Evolutionary conservation across 2,888 invertebrate genomes (phyloP), one percentile per base, ranked within the genome.

Genomic region (Anoplius nigerrimus): DNA sequence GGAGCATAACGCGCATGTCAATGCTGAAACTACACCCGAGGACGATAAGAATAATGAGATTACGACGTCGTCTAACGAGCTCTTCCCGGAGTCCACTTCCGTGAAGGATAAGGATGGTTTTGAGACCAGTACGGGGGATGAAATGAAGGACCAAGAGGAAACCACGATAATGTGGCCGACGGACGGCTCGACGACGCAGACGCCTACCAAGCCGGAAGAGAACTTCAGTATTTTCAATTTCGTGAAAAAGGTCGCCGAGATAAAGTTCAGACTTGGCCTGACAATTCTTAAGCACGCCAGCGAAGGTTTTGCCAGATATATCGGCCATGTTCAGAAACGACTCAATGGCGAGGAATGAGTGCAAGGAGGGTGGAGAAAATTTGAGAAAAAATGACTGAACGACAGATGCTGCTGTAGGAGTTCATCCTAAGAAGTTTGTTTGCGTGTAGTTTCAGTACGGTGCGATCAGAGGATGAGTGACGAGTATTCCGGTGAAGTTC

Each of bases 211-310:
- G 3, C 52, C 20, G 18, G 72, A 69, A 42, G 72, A 78, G 4
- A 78, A 80, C 21, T 84, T 87, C 51, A 84, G 82, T 63, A 69
- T 94, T 64, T 90, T 93, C 60, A 90, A 91, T 15, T 90, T 94
- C 65, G 84, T 94, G 18, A 92, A 91, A 82, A 91, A 92, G 75
- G 87, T 94, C 46, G 90, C 94, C 1, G 93, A 94, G 82, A 91
- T 94, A 62, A 94, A 94, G 86, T 89, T 94, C 34, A 90, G 92
- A 79, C 86, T 94, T 54, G 94, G 94, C 0, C 85, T 94, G 62
- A 92, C 93, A 66, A 90, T 95, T 70, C 85, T 95, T 16, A 92
- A 93, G 81, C 92, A 92, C 66, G 93, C 94, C 2, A 93, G 94
- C 11, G 92, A 93, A 61, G 92, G 92, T 4, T 89, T 95, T 57